phyloP scores from a whole-genome alignment of 2,797 vertebrate species.

The Alcedo atthis region DNA sequence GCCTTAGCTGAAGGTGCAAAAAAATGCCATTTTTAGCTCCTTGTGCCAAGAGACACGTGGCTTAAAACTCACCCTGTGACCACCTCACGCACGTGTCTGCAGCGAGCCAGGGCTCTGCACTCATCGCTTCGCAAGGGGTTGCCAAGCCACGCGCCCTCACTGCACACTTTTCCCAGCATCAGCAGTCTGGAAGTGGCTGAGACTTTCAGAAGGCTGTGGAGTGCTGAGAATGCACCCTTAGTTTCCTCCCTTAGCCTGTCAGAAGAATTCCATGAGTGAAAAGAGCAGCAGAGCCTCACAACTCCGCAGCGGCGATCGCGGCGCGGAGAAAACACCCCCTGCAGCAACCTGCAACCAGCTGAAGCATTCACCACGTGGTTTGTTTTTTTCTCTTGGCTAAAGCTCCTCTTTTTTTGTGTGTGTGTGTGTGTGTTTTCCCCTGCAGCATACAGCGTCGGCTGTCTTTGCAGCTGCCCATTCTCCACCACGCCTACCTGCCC shows the following conservation, averaged over 20 bases:
- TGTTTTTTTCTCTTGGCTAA: neutral
- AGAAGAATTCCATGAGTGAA: neutral
- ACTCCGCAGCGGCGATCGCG: neutral
- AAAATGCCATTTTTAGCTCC: neutral
- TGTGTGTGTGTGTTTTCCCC: no score
- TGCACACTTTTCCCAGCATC: neutral
- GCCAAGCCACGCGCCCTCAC: neutral
- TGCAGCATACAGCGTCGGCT: constrained; percentile 97
- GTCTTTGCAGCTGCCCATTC: constrained; percentile 97
- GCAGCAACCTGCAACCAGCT: neutral
- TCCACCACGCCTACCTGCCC: constrained; percentile 97
- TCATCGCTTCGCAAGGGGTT: neutral
- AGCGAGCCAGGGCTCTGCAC: neutral
- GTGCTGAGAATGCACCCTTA: neutral
- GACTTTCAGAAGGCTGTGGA: neutral
- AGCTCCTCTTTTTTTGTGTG: neutral
- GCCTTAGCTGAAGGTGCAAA: neutral
- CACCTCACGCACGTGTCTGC: fast-evolving
- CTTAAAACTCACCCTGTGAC: neutral
- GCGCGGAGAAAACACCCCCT: neutral
- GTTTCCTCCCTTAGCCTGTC: neutral
- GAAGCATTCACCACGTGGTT: fast-evolving
- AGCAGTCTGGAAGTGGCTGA: neutral
- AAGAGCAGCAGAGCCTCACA: fast-evolving
- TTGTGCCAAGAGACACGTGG: neutral